A percentile compares a stretch with the other conserved stretches of the same genome.
Conservation (phyloP, 2,888 invertebrate genomes). For the Isoperla grammatica region DNA sequence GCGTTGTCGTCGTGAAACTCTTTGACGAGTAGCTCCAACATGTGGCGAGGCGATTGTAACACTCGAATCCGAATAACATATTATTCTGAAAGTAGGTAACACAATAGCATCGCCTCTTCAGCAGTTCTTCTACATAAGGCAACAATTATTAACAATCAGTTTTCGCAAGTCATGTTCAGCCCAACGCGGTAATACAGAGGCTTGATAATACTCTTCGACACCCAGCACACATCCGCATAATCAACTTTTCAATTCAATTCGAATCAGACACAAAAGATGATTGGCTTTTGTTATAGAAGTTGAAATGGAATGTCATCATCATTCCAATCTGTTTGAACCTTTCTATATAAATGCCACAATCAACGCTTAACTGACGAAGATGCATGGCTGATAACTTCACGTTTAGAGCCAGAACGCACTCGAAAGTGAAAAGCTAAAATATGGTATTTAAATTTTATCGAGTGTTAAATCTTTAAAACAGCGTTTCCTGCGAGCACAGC, state of each 20-base stretch:
- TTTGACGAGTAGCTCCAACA: too few relatives aligned
- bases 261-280: slow-evolving; percentile 15
- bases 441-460: too few relatives aligned
- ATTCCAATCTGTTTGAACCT: slow-evolving; percentile 15
- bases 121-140: slow-evolving; percentile 19
- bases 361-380: slow-evolving; percentile 15
- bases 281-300: slow-evolving; percentile 16
- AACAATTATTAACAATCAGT: slow-evolving; percentile 11
- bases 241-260: slow-evolving; percentile 19
- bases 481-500: too few relatives aligned
- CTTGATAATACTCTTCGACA: slow-evolving; percentile 12
- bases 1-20: too few relatives aligned
- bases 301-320: slow-evolving; percentile 19
- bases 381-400: not conserved
- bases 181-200: slow-evolving; percentile 12
- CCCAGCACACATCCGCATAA: slow-evolving; percentile 18
- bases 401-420: too few relatives aligned
- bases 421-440: too few relatives aligned
- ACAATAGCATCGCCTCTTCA: slow-evolving; percentile 17
- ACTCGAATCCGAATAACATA: slow-evolving; percentile 4
- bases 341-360: slow-evolving; percentile 17
- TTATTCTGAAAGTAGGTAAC: slow-evolving; percentile 12
- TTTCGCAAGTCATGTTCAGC: slow-evolving; percentile 7
- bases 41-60: too few relatives aligned
- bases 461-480: too few relatives aligned